phyloP scores from a whole-genome alignment of 92 coral and sea anemone genomes.

The Actinostola sp. region DNA sequence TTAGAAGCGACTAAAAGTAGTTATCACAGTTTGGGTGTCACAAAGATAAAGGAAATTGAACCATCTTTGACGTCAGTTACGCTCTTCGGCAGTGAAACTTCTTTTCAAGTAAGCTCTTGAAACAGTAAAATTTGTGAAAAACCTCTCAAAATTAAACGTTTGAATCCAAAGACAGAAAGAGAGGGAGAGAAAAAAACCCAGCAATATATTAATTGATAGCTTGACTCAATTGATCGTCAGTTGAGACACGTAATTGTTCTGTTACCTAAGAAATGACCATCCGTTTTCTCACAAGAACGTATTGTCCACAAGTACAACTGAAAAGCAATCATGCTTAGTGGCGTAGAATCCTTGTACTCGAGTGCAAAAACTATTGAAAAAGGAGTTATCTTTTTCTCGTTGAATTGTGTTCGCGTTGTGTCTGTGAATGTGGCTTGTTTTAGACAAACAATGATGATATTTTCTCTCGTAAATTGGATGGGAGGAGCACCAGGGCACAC shows the following conservation, averaged over 20 bases:
- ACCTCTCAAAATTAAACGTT: constrained; percentile 20
- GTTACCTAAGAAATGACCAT: constrained; percentile 72
- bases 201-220: constrained; percentile 45
- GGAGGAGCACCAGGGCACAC: constrained; percentile 62
- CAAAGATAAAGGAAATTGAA: neutral
- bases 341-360: neutral
- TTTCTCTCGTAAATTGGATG: constrained; percentile 55
- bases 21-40: constrained; percentile 17
- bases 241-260: constrained; percentile 63
- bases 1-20: constrained; percentile 22
- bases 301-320: neutral
- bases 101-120: constrained; percentile 16
- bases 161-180: constrained; percentile 19
- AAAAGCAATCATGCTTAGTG: neutral
- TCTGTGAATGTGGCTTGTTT: constrained; percentile 16
- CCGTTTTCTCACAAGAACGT: constrained; percentile 55
- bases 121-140: neutral
- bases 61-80: constrained; percentile 6
- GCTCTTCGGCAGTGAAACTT: too few species aligned
- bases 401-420: neutral
- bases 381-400: too few species aligned
- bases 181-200: constrained; percentile 1
- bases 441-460: constrained; percentile 57
- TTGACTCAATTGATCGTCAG: constrained; percentile 42
- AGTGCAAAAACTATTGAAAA: neutral